phyloP scores from a whole-genome alignment of 1,140 invertebrate species.

The Eulimnadia texana region DNA sequence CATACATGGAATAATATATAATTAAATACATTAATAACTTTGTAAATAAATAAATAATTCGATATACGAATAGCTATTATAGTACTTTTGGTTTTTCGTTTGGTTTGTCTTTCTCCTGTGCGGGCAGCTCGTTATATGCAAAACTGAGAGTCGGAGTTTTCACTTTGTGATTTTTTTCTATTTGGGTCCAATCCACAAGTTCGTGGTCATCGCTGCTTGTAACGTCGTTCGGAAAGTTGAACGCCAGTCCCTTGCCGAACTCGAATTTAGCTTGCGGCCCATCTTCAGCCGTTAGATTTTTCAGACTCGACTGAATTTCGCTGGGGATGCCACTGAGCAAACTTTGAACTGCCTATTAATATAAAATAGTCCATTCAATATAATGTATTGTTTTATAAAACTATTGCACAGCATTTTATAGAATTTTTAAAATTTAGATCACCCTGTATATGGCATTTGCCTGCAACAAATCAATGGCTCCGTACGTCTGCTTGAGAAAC shows the following conservation, averaged over 20 bases:
- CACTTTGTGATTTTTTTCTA: background rate
- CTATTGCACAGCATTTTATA: background rate
- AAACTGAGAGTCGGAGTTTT: background rate
- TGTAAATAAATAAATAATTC: background rate
- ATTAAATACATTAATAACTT: conserved; percentile 21
- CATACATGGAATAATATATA: too few species aligned
- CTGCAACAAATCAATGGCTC: conserved; percentile 30
- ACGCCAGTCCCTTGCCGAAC: background rate
- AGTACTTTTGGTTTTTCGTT: too few species aligned
- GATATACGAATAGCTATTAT: too few species aligned
- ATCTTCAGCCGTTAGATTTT: background rate
- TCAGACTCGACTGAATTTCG: background rate
- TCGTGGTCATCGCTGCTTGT: background rate
- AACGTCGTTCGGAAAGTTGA: background rate
- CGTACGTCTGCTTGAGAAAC: conserved; percentile 39
- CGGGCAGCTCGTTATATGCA: conserved; percentile 22
- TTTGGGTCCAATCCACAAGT: background rate
- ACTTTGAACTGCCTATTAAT: background rate
- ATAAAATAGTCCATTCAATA: background rate
- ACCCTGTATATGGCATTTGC: conserved; percentile 40
- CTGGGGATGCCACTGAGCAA: background rate
- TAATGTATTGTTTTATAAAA: background rate
- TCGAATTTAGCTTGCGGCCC: background rate
- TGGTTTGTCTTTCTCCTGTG: conserved; percentile 23
- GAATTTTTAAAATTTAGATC: conserved; percentile 8